Base-by-base conservation (phyloP, 1,140 invertebrate species). In the Caenorhabditis briggsae region DNA sequence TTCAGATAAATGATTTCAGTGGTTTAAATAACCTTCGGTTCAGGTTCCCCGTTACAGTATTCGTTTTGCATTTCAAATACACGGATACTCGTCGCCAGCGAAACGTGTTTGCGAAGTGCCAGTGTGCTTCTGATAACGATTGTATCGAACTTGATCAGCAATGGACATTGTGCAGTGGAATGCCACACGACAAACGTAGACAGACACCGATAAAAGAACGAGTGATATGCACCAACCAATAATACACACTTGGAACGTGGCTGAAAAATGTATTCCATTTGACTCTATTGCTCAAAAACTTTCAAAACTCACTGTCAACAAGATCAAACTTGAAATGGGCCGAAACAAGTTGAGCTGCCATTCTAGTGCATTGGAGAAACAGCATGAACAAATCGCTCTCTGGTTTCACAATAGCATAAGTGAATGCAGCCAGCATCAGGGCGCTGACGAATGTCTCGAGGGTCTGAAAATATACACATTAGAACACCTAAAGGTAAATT, bases 231-330 rank as follows among this genome's bases (percentile, higher is more conserved):
- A 50, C 70, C 70, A 78, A 14, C 70, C 70, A 14, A 78, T 23
- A 14, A 78, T n/a, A n/a, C 70, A 78, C 70, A 78, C n/a, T 78
- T 78, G 70, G 46, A 78, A 50, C 18, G 70, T 78, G 6, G 70
- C 70, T 78, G 70, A 20, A 78, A 78, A 33, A 33, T 1, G 33
- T 33, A 33, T 33, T 33, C 33, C 1, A 33, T 33, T 33, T 33
- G 33, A 33, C 33, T 33, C 33, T 33, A 3, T 33, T 33, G 50
- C 18, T 14, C 23, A 14, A 7, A 61, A 33, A 61, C 8, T 23
- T 25, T 2, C 0, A 11, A 25, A 78, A 78, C 65, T 78, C 18
- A 78, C 70, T 20, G 50, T 78, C 70, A 0, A 78, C 70, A 12
- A 46, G 41, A 78, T 78, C 70, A 11, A 78, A n/a, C 14, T 78